Evolutionary conservation across 2,888 invertebrate genomes (phyloP).

Genomic region (Melangyna quadrimaculata): DNA sequence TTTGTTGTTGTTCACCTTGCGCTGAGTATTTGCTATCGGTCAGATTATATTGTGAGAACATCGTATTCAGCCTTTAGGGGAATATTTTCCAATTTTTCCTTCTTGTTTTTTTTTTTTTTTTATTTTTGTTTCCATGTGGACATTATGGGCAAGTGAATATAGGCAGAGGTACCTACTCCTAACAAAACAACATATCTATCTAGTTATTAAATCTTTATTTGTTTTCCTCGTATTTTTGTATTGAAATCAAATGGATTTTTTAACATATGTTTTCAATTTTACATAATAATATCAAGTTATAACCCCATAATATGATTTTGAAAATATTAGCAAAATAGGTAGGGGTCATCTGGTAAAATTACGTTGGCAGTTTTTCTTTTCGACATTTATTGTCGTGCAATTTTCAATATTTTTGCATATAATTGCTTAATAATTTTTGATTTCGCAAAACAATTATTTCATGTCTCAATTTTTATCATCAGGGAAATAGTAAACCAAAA

Average conservation of each 20-base stretch:
- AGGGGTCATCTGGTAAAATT: no score
- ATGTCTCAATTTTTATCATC: no score
- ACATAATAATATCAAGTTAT: background rate
- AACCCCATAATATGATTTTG: background rate
- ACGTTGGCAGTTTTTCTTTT: no score
- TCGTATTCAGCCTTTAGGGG: background rate
- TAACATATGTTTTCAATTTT: background rate
- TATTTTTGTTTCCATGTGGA: background rate
- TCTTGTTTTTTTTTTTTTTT: background rate
- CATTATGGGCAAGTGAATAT: background rate
- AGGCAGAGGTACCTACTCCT: background rate
- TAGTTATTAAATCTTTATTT: background rate
- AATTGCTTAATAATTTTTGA: no score
- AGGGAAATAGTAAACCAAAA: no score
- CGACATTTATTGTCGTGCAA: no score
- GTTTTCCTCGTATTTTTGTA: background rate
- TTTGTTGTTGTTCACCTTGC: background rate
- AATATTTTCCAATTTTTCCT: conserved; percentile 14
- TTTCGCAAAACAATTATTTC: no score
- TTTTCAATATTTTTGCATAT: no score
- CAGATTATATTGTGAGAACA: conserved; percentile 32
- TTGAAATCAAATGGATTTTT: background rate
- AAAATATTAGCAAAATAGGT: no score
- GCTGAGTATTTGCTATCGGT: conserved; percentile 29
- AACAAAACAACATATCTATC: background rate